These are phyloP conservation scores for Clitarchus hookeri DNA, from an alignment of 2,888 invertebrate species.

Conservation along the genomic window DNA sequence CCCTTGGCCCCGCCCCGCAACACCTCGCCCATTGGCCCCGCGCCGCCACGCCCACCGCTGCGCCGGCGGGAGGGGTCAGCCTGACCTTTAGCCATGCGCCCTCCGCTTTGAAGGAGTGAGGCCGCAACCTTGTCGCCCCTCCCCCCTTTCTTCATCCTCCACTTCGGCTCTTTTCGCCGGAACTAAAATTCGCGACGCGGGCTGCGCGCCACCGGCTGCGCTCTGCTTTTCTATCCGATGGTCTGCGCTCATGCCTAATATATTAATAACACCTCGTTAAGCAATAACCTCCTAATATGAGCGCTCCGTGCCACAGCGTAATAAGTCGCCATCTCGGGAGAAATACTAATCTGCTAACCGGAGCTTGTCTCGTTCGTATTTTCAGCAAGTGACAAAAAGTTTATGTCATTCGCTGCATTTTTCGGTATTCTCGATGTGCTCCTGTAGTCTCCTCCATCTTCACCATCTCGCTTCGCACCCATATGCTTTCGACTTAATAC, in stretches of 20 bases:
- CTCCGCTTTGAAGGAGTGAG: slow-evolving; percentile 16
- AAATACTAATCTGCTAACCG: background rate
- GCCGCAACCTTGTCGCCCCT: slow-evolving; percentile 11
- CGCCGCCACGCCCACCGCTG: background rate
- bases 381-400: too few relatives aligned
- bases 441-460: too few relatives aligned
- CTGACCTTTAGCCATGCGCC: slow-evolving; percentile 34
- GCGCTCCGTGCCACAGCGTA: background rate
- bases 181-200: slow-evolving; percentile 42
- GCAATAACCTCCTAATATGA: background rate
- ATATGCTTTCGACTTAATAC: too few relatives aligned
- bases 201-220: slow-evolving; percentile 54
- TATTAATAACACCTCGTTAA: background rate
- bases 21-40: background rate
- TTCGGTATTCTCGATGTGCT: too few relatives aligned
- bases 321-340: background rate
- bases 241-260: slow-evolving; percentile 45
- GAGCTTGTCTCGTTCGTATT: too few relatives aligned
- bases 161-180: background rate
- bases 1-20: background rate
- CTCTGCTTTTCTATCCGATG: slow-evolving; percentile 56
- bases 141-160: too few relatives aligned
- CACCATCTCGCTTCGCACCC: too few relatives aligned
- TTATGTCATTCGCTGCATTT: too few relatives aligned
- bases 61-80: slow-evolving; percentile 23